Percentiles rank a stretch among this genome's conserved stretches.
These are phyloP conservation scores for Urocynchramus pylzowi DNA, from an alignment of 2,113 vertebrate species.

Conservation along the genomic window DNA sequence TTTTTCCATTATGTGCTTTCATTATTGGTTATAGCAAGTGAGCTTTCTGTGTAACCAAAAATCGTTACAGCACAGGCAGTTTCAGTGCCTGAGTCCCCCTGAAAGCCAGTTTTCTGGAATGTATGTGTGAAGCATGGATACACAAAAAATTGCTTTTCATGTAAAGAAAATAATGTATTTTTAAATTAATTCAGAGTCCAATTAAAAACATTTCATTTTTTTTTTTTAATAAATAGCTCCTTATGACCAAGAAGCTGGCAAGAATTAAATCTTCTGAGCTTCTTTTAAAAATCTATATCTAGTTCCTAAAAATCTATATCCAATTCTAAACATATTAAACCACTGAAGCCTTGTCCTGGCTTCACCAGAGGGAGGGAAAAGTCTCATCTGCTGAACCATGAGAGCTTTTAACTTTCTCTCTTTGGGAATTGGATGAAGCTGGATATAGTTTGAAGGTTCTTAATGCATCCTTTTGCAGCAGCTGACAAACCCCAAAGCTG, in stretches of 20 bases:
- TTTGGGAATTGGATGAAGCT: background rate
- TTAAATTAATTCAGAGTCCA: slow-evolving; percentile 24
- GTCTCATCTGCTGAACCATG: background rate
- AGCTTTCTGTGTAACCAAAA: background rate
- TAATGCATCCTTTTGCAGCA: background rate
- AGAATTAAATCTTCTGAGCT: background rate
- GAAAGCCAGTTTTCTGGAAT: background rate
- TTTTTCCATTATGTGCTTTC: background rate
- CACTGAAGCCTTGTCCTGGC: background rate
- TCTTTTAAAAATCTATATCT: slow-evolving; percentile 35
- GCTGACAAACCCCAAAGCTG: background rate
- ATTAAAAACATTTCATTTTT: slow-evolving; percentile 7
- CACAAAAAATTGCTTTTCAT: background rate
- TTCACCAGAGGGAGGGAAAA: background rate
- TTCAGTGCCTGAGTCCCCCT: background rate
- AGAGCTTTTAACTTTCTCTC: background rate
- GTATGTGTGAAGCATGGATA: background rate
- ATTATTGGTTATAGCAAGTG: background rate
- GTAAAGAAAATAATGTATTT: background rate
- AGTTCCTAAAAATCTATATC: slow-evolving; percentile 48
- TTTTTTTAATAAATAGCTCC: background rate
- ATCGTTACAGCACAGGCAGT: background rate
- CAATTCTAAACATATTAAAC: slow-evolving; percentile 31
- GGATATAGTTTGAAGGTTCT: background rate
- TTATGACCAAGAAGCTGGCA: background rate